Conservation (phyloP, 2,113 vertebrate genomes). For the Oryzias javanicus region DNA sequence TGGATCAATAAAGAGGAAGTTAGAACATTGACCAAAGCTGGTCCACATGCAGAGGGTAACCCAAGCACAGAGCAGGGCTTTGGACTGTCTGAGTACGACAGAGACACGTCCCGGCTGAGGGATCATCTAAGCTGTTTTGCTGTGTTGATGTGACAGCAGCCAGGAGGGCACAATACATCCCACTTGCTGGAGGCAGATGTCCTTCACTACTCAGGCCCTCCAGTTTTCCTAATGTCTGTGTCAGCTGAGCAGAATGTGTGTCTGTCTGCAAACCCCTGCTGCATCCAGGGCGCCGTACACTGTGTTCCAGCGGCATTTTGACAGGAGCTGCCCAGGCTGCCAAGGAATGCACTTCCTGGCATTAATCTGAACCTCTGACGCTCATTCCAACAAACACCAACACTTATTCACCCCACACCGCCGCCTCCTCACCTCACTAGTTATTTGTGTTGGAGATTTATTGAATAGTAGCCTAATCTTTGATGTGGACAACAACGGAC, state of each 20-base stretch:
- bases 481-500: not conserved
- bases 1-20: too few relatives aligned
- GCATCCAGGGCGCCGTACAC: constrained; percentile 50
- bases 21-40: too few relatives aligned
- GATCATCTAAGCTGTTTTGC: constrained; percentile 1
- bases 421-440: constrained; percentile 8
- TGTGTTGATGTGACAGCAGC: constrained; percentile 8
- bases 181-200: constrained; percentile 6
- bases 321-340: constrained; percentile 37
- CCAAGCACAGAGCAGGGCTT: too few relatives aligned
- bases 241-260: not conserved
- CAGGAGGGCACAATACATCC: constrained; percentile 3
- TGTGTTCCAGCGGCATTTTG: constrained; percentile 58
- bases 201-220: constrained; percentile 5
- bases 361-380: constrained; percentile 8
- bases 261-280: constrained; percentile 16
- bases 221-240: constrained; percentile 28
- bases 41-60: too few relatives aligned
- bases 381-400: constrained; percentile 4
- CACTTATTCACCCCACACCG: not conserved
- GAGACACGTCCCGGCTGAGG: constrained; percentile 6
- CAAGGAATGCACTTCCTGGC: constrained; percentile 65
- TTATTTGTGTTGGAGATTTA: not conserved
- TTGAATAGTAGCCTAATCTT: not conserved
- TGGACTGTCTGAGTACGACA: not conserved